Evolutionary conservation across 2,888 invertebrate genomes (phyloP), one percentile per base, ranked within the genome.

Genomic region (Melieria picta): DNA sequence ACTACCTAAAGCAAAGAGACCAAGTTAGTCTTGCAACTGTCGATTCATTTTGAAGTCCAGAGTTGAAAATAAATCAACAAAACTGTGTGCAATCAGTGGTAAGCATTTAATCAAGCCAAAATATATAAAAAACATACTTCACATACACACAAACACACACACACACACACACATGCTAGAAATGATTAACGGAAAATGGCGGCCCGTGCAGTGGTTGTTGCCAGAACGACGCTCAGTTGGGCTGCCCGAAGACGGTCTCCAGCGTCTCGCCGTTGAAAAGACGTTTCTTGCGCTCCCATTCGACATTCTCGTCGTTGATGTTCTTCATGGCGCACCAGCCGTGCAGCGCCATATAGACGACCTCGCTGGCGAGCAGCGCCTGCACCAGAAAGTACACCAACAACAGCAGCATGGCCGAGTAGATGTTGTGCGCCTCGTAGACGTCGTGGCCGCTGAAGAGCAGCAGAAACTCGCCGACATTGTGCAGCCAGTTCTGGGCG

Each of bases 261-360:
- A 78, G 72, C 66, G 66, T 72, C 62, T 75, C 72, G 58, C 72
- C 71, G 48, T 74, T 69, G 57, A 72, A 73, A 69, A 77, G 76
- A 46, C 65, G 71, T 13, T 72, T 68, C 60, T 69, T 74, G 57
- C 73, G 74, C 64, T 75, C 75, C 76, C 78, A 78, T 58, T 74
- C 65, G 71, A 74, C 73, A 68, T 77, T 76, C 64, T 77, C 79
- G 42, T 69, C 74, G 71, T 80, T 78, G 67, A 78, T 76, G 65
- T 78, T 78, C 45, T 68, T 77, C 79, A 80, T 79, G 46, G 77
- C 72, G 13, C 75, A 75, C 77, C 78, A 78, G 45, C 81, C 80
- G 13, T 78, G 77, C 11, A 77, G 45, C 1, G 79, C 76, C 69
- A 78, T 74, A 64, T 64, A 78, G 45, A 80, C 45, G 9, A 80